Conservation (phyloP, 37 sponge, comb jelly and placozoan genomes). For the Halichondria panicea region DNA sequence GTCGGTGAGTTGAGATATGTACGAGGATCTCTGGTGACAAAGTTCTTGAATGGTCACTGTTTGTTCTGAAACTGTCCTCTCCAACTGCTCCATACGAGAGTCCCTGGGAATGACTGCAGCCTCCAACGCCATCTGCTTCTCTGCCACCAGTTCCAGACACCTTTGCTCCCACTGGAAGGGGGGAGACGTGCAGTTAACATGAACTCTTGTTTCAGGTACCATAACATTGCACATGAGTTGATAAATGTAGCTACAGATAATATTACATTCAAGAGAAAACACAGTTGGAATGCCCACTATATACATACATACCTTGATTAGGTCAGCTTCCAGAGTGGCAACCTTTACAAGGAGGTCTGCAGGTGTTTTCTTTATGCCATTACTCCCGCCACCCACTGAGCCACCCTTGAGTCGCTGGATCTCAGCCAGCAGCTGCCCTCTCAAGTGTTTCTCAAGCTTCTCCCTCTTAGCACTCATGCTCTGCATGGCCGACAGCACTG, state of each 20-base stretch:
- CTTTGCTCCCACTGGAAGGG: conserved; percentile 63
- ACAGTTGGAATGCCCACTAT: no score
- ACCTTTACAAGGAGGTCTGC: not conserved
- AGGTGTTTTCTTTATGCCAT: not conserved
- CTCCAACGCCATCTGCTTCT: conserved; percentile 68
- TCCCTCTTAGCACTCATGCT: conserved; percentile 53
- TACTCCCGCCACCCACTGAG: not conserved
- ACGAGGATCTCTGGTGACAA: conserved; percentile 31
- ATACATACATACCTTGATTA: conserved; percentile 46
- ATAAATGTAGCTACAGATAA: no score
- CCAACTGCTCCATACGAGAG: conserved; percentile 34
- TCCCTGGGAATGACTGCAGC: conserved; percentile 61
- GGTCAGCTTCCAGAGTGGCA: conserved; percentile 36
- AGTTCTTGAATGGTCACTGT: conserved; percentile 42
- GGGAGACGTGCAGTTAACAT: not conserved
- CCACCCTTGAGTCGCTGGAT: conserved; percentile 8
- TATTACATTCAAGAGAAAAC: no score
- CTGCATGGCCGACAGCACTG: conserved; percentile 43
- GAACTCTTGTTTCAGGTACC: not conserved
- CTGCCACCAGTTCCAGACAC: conserved; percentile 67
- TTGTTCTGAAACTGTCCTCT: conserved; percentile 43
- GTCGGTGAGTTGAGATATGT: conserved; percentile 35
- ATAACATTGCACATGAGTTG: no score
- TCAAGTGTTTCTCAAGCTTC: conserved; percentile 60
- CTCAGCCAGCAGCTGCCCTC: conserved; percentile 29